Evolutionary conservation across 2,797 vertebrate genomes (phyloP).

Genomic region (Gymnoscopelus microlampas): DNA sequence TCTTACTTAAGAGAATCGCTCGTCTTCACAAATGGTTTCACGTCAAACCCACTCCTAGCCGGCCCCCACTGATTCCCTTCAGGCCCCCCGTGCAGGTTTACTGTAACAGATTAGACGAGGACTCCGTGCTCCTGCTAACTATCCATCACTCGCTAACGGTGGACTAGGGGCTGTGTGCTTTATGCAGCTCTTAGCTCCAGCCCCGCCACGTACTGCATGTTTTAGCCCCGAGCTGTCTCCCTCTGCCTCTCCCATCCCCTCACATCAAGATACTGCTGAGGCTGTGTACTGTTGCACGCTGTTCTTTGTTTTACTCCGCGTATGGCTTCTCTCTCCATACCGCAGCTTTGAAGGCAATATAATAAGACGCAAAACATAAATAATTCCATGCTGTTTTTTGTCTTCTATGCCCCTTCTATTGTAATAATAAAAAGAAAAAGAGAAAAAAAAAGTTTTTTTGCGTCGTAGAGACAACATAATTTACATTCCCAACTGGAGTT

Average conservation of each 20-base stretch:
- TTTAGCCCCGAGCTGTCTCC: slow-evolving; percentile 74
- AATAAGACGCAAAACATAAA: slow-evolving; percentile 76
- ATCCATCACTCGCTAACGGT: slow-evolving; percentile 80
- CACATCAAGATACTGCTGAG: slow-evolving; percentile 67
- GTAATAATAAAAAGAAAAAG: slow-evolving; percentile 61
- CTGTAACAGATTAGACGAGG: slow-evolving; percentile 79
- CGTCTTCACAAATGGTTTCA: slow-evolving; percentile 80
- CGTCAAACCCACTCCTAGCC: slow-evolving; percentile 73
- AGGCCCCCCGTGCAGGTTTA: slow-evolving; percentile 77
- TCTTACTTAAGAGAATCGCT: slow-evolving; percentile 81
- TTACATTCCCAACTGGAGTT: slow-evolving; percentile 53
- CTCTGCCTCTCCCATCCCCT: slow-evolving; percentile 57
- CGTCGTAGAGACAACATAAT: slow-evolving; percentile 44
- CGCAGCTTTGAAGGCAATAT: slow-evolving; percentile 74
- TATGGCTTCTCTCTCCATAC: slow-evolving; percentile 54
- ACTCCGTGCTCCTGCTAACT: slow-evolving; percentile 75
- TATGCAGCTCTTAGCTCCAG: slow-evolving; percentile 77
- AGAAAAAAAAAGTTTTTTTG: slow-evolving; percentile 42
- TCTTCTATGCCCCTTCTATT: slow-evolving; percentile 47
- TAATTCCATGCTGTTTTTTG: slow-evolving; percentile 72
- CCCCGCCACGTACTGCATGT: slow-evolving; percentile 68
- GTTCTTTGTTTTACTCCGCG: slow-evolving; percentile 77
- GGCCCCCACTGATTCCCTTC: slow-evolving; percentile 72
- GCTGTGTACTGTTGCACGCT: slow-evolving; percentile 71
- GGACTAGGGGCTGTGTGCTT: slow-evolving; percentile 75